Evolutionary conservation across 2,888 invertebrate genomes (phyloP).

Genomic region (Lasioglossum vierecki): DNA sequence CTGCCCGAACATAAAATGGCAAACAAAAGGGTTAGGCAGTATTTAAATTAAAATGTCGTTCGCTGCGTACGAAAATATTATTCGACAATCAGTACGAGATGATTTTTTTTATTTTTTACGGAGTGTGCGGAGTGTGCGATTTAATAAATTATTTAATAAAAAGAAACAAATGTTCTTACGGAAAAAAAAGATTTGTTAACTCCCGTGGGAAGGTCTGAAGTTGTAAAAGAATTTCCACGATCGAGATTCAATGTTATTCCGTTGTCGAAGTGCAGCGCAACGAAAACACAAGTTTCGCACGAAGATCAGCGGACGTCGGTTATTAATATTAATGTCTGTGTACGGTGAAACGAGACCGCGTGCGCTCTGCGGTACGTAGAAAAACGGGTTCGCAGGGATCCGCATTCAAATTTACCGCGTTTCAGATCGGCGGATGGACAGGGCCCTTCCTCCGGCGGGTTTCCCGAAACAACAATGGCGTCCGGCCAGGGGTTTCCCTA

Average conservation of each 20-base stretch:
- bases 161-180: not conserved
- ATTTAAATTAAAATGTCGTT: not conserved
- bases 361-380: not conserved
- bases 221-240: not conserved
- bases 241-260: not conserved
- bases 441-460: not conserved
- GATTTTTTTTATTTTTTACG: too few relatives aligned
- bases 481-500: not conserved
- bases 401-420: not conserved
- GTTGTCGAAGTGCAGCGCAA: not conserved
- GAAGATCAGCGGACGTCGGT: slow-evolving; percentile 2
- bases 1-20: not conserved
- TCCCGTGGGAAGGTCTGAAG: not conserved
- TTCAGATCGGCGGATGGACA: not conserved
- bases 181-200: not conserved
- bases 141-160: not conserved
- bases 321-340: slow-evolving; percentile 9
- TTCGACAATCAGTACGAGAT: not conserved
- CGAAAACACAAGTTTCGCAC: not conserved
- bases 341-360: not conserved
- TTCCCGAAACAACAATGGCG: slow-evolving; percentile 10
- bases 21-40: not conserved
- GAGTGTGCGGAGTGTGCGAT: not conserved
- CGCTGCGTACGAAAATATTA: not conserved
- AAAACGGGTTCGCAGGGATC: not conserved